Evolutionary conservation across 2,113 vertebrate genomes (phyloP), one percentile per base, ranked within the genome.

Genomic region (Mohoua ochrocephala): DNA sequence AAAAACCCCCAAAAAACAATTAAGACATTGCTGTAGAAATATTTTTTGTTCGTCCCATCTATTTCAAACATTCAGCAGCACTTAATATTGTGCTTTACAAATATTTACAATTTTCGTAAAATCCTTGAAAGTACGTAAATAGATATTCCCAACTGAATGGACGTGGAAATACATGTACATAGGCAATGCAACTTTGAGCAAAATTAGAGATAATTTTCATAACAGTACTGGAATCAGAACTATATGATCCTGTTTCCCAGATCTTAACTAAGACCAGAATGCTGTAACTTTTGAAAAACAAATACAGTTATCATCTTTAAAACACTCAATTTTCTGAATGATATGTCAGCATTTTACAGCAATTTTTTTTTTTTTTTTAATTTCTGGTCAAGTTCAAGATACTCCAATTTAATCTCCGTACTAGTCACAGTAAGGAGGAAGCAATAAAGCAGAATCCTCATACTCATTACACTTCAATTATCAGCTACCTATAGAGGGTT

Each of bases 171-270:
- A 88, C 81, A 93, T 31, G 61, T 91, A 97, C 75, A 84, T 61
- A 87, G 93, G 71, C 70, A 94, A 94, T 60, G 77, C 61, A 13
- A 93, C 60, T 95, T 88, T 54, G 73, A 83, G 75, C 84, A 96
- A 94, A 95, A 86, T 91, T 53, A 94, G 69, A 95, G 60, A 95
- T 89, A 33, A 84, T 93, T 84, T 95, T 90, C 87, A 90, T 81
- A 85, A 90, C 85, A 96, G 53, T 86, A 96, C 26, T 93, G 77
- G 54, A 91, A 94, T 91, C 65, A 93, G 56, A 96, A 95, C 94
- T 97, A 95, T 94, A 96, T 93, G 89, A 94, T 95, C 93, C 96
- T 95, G 91, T 94, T 87, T 95, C 76, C 95, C 92, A 94, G 65
- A 94, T 88, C 92, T 85, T 91, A 95, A 89, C 84, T 92, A 91